Conservation (phyloP, 2,113 vertebrate species). For the Furnarius figulus region DNA sequence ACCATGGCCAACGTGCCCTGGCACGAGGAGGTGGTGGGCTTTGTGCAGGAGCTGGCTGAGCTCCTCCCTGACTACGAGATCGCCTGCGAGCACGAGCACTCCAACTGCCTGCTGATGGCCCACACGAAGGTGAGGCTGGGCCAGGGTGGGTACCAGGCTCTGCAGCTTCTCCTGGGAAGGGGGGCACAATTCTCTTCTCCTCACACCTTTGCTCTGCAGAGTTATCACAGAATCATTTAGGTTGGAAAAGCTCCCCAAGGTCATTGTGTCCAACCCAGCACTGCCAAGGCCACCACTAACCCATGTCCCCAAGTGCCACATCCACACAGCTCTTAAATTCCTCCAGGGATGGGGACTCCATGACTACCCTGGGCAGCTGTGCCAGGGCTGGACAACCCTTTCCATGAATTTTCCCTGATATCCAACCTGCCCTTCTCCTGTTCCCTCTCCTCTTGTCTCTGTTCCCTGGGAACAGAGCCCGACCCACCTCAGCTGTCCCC, state of each 20-base stretch:
- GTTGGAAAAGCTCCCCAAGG: background rate
- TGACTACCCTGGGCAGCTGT: background rate
- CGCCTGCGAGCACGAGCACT: conserved; percentile 93
- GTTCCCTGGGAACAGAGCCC: background rate
- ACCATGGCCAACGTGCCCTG: conserved; percentile 97
- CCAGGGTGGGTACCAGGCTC: background rate
- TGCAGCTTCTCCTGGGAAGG: fast-evolving
- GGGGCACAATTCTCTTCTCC: background rate
- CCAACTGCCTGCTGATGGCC: conserved; percentile 90
- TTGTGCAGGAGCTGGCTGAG: conserved; percentile 84
- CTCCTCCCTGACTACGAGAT: conserved; percentile 86
- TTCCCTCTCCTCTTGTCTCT: background rate
- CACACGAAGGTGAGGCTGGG: conserved; percentile 84
- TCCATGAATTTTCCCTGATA: fast-evolving
- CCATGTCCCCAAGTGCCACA: background rate
- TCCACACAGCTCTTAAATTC: background rate
- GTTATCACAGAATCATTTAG: fast-evolving
- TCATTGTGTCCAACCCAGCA: background rate
- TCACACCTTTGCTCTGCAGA: background rate
- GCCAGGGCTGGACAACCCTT: background rate
- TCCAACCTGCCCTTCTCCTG: background rate
- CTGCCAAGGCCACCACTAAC: background rate
- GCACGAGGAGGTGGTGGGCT: conserved; percentile 91
- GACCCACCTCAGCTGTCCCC: background rate
- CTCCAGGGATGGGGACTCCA: background rate